phyloP scores from a whole-genome alignment of 30 jellyfish, hydroid and myxozoan genomes.

The Rhopilema esculentum region DNA sequence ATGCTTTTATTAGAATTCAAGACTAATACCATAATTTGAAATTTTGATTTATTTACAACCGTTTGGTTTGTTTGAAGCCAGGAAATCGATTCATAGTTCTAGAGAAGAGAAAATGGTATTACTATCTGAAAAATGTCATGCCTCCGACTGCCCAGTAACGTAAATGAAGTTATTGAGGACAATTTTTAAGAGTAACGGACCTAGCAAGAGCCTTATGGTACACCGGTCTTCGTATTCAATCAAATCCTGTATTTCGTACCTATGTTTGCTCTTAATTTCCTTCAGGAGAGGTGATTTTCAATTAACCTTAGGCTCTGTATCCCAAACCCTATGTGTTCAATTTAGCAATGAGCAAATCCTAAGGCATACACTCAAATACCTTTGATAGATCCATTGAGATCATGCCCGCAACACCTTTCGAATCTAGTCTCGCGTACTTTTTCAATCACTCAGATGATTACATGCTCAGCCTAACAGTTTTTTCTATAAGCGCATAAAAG shows the following conservation, averaged over 20 bases:
- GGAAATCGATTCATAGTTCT: not conserved
- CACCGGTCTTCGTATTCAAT: conserved; percentile 1
- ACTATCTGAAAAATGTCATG: not conserved
- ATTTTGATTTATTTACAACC: conserved; percentile 10
- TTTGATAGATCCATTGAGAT: conserved; percentile 13
- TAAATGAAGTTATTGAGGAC: not conserved
- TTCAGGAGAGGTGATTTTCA: not conserved
- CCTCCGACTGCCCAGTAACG: conserved; percentile 11
- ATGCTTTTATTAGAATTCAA: not conserved
- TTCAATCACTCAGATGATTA: conserved; percentile 24
- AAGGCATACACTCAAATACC: conserved; percentile 1
- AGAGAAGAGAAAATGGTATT: not conserved
- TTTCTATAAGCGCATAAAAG: conserved; percentile 44
- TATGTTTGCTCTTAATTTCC: conserved; percentile 2
- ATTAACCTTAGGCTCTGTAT: conserved; percentile 3
- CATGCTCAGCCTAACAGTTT: conserved; percentile 15
- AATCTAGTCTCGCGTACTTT: conserved; percentile 15
- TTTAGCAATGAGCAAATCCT: conserved; percentile 34
- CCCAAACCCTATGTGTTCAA: conserved; percentile 33
- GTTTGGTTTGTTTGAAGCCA: not conserved
- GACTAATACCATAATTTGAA: not conserved
- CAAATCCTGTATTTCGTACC: conserved; percentile 1
- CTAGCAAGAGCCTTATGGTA: conserved; percentile 9
- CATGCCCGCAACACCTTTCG: conserved; percentile 20
- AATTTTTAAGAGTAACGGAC: not conserved